Evolutionary conservation across 1,140 invertebrate species (phyloP).

Genomic region (Drosophila murphyi): DNA sequence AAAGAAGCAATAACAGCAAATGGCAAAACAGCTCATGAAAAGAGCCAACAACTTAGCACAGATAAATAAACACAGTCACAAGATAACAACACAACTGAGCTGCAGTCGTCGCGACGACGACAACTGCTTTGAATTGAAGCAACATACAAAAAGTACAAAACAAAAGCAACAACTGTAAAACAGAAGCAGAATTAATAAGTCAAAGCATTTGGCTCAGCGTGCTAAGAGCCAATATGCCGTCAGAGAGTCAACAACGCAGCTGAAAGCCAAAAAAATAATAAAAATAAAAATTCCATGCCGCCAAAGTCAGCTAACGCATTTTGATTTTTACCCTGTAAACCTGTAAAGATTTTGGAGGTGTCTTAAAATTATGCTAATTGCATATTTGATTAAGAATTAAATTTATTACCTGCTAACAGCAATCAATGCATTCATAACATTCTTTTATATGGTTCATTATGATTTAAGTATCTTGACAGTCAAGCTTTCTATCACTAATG

Average conservation of each 20-base stretch:
- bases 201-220: conserved; percentile 30
- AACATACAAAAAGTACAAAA: conserved; percentile 18
- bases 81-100: conserved; percentile 35
- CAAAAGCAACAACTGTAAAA: conserved; percentile 34
- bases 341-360: neutral
- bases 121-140: conserved; percentile 23
- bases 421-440: too few relatives aligned
- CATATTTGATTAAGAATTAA: too few relatives aligned
- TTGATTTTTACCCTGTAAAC: conserved; percentile 31
- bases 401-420: too few relatives aligned
- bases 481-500: too few relatives aligned
- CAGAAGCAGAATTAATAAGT: conserved; percentile 49
- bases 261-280: conserved; percentile 17
- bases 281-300: conserved; percentile 21
- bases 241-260: conserved; percentile 35
- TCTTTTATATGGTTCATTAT: too few relatives aligned
- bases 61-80: conserved; percentile 45
- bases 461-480: too few relatives aligned
- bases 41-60: conserved; percentile 46
- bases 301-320: conserved; percentile 14
- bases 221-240: conserved; percentile 32
- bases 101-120: conserved; percentile 38
- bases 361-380: neutral
- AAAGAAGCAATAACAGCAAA: conserved; percentile 35
- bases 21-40: conserved; percentile 37